A percentile compares a stretch with the other conserved stretches of the same genome.
Conservation (phyloP, 2,113 vertebrate species). For the Oncorhynchus mykiss region DNA sequence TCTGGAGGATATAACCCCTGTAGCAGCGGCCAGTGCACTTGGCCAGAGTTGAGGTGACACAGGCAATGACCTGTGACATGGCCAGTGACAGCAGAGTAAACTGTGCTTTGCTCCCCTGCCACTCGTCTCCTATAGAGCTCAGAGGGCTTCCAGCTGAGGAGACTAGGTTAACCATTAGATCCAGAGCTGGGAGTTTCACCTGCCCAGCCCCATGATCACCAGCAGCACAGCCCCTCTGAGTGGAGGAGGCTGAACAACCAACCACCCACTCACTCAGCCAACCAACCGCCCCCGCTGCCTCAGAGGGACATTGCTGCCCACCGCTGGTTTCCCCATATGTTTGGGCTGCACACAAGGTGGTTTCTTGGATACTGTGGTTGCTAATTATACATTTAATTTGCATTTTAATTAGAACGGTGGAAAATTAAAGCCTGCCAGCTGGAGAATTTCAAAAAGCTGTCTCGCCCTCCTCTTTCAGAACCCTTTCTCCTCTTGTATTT, state of each 20-base stretch:
- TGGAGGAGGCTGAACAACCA: not conserved
- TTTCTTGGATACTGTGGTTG: constrained; percentile 98
- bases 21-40: constrained; percentile 75
- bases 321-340: constrained; percentile 91
- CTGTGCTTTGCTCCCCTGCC: constrained; percentile 51
- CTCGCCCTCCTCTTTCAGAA: constrained; percentile 57
- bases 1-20: constrained; percentile 83
- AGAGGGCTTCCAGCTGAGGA: constrained; percentile 57
- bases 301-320: constrained; percentile 68
- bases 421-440: constrained; percentile 99
- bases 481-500: constrained; percentile 64
- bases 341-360: constrained; percentile 91
- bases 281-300: constrained; percentile 63
- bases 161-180: constrained; percentile 42
- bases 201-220: constrained; percentile 41
- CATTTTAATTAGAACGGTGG: constrained; percentile 99
- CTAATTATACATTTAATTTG: constrained; percentile 99
- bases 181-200: constrained; percentile 36
- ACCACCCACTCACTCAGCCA: constrained; percentile 50
- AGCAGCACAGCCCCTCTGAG: constrained; percentile 26
- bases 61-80: constrained; percentile 86
- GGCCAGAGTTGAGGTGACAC: constrained; percentile 79
- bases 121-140: constrained; percentile 67
- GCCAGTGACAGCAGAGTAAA: constrained; percentile 83
- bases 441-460: constrained; percentile 97